Evolutionary conservation across 2,113 vertebrate genomes (phyloP).

Genomic region (Tinamus guttatus): DNA sequence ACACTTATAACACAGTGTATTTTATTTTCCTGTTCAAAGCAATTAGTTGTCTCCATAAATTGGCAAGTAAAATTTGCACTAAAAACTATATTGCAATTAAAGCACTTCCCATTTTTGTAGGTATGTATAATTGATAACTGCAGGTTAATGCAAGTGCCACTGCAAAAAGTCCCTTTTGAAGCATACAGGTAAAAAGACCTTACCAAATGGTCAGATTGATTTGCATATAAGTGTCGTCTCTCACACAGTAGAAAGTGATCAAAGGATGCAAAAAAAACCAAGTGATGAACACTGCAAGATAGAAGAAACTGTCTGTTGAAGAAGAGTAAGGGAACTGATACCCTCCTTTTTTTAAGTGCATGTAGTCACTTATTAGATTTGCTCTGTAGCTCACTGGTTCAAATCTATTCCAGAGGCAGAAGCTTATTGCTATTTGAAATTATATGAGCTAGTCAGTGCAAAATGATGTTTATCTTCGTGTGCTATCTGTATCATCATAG

Average conservation of each 20-base stretch:
- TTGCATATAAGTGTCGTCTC: neutral
- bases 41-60: neutral
- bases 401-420: neutral
- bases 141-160: neutral
- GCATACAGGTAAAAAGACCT: neutral
- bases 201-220: neutral
- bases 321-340: neutral
- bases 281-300: neutral
- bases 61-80: neutral
- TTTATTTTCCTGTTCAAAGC: neutral
- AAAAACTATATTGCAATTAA: neutral
- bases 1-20: neutral
- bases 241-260: neutral
- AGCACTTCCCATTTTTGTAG: neutral
- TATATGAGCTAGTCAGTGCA: neutral
- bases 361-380: neutral
- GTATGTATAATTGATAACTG: neutral
- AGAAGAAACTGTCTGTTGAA: neutral
- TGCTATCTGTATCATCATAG: neutral
- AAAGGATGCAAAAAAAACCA: neutral
- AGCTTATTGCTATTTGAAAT: neutral
- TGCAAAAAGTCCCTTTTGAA: neutral
- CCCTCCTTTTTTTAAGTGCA: neutral
- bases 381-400: neutral
- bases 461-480: neutral